These are phyloP conservation scores for Montifringilla adamsi DNA, from an alignment of 2,113 vertebrate genomes.

Conservation along the genomic window DNA sequence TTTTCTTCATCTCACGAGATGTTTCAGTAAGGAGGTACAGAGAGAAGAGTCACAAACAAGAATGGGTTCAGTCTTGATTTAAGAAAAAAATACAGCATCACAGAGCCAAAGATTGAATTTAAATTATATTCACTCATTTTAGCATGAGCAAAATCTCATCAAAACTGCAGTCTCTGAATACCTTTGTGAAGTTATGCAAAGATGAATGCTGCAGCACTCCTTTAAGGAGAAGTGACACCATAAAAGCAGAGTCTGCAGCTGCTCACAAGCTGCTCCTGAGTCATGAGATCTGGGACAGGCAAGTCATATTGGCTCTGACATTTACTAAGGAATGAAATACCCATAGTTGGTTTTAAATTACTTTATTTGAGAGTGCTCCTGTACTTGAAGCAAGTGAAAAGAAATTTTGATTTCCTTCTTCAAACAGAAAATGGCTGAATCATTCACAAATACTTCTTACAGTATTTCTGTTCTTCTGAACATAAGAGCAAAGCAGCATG, in stretches of 20 bases:
- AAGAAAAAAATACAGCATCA: not conserved
- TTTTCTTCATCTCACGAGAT: not conserved
- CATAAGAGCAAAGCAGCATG: not conserved
- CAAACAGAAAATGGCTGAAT: not conserved
- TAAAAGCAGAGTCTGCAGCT: conserved; percentile 29
- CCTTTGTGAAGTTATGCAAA: not conserved
- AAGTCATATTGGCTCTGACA: conserved; percentile 43
- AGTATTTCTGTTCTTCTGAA: not conserved
- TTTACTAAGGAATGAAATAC: conserved; percentile 41
- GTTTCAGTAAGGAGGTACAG: not conserved
- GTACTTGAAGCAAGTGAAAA: conserved; percentile 20
- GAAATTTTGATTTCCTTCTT: conserved; percentile 15
- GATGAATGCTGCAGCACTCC: not conserved
- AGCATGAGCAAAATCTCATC: not conserved
- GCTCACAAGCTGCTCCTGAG: conserved; percentile 14
- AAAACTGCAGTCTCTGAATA: not conserved
- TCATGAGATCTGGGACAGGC: conserved; percentile 24
- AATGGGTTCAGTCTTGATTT: not conserved
- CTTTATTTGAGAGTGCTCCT: not conserved
- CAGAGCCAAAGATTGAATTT: not conserved
- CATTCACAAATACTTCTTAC: not conserved
- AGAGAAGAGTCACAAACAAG: not conserved
- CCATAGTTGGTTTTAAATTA: conserved; percentile 32
- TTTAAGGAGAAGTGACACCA: not conserved
- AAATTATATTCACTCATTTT: not conserved